These are phyloP conservation scores for Cyrtorhinus lividipennis DNA, from an alignment of 1,140 invertebrate genomes.

Conservation along the genomic window DNA sequence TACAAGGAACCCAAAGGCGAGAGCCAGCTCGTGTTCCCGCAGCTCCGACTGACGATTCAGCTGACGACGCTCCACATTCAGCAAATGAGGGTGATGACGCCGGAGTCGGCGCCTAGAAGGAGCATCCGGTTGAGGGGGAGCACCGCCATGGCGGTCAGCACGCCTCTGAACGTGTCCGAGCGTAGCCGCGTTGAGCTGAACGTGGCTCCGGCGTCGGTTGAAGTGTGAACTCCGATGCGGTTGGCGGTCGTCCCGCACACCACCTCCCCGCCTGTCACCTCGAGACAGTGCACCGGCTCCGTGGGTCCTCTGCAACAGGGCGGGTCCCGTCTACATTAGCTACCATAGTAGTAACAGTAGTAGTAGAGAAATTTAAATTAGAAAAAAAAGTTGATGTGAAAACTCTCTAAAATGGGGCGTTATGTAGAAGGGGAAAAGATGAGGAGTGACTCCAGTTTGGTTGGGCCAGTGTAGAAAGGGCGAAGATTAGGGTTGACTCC, in stretches of 20 bases:
- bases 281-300: conserved; percentile 79
- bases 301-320: conserved; percentile 55
- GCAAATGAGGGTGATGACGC: conserved; percentile 69
- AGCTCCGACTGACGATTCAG: too few relatives aligned
- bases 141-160: conserved; percentile 74
- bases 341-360: too few relatives aligned
- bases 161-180: conserved; percentile 78
- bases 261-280: conserved; percentile 54
- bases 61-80: too few relatives aligned
- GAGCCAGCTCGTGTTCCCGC: too few relatives aligned
- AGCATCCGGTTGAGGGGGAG: conserved; percentile 77
- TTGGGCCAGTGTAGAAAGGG: too few relatives aligned
- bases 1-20: too few relatives aligned
- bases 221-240: conserved; percentile 73
- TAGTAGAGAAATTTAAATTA: too few relatives aligned
- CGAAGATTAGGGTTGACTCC: too few relatives aligned
- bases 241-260: conserved; percentile 77
- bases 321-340: too few relatives aligned
- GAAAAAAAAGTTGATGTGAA: conserved; percentile 19
- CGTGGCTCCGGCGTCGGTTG: conserved; percentile 50
- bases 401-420: not conserved
- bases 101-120: conserved; percentile 79
- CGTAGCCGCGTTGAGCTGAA: conserved; percentile 75
- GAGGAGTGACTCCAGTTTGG: too few relatives aligned
- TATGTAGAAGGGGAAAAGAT: conserved; percentile 5